Percentiles rank a stretch among this genome's conserved stretches.
Conservation (phyloP, 2,797 vertebrate genomes). For the Gouania willdenowi region DNA sequence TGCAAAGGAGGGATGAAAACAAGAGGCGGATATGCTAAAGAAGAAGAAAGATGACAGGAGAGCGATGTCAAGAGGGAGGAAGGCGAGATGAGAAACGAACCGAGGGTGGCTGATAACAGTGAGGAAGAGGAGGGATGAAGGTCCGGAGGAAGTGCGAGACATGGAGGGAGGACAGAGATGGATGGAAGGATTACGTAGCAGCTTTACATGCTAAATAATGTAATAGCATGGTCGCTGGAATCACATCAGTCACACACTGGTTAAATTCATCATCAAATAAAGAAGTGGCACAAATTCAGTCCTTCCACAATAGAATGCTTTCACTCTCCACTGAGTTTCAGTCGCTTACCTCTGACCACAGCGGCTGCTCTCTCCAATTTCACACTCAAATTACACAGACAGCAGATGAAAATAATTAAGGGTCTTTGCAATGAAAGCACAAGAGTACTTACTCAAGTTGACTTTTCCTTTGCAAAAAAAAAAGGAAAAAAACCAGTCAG, state of each 20-base stretch:
- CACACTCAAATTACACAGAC: conserved; percentile 7
- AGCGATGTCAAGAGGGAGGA: conserved; percentile 7
- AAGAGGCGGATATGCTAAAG: conserved; percentile 3
- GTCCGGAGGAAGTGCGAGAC: conserved; percentile 26
- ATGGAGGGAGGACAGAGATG: conserved; percentile 33
- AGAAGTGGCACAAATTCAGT: neutral
- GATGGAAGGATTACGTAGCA: conserved; percentile 31
- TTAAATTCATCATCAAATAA: conserved; percentile 46
- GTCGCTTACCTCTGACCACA: conserved; percentile 40
- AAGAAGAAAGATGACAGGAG: conserved; percentile 1
- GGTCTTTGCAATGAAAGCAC: conserved; percentile 12
- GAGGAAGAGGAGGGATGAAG: conserved; percentile 11
- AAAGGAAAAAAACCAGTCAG: neutral
- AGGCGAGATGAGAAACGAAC: conserved; percentile 12
- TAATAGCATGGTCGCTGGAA: conserved; percentile 29
- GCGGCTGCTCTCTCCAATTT: conserved; percentile 36
- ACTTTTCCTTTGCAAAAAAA: conserved; percentile 1
- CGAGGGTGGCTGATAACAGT: conserved; percentile 2
- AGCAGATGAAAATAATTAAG: conserved; percentile 30
- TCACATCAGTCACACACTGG: conserved; percentile 40
- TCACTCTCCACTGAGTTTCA: conserved; percentile 9
- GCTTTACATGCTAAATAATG: conserved; percentile 26
- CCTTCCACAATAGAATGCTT: neutral
- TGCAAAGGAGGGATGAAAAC: conserved; percentile 15
- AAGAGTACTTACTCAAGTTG: conserved; percentile 19